Percentiles rank a stretch among this genome's conserved stretches.
These are phyloP conservation scores for Emydocephalus ijimae DNA, from an alignment of 2,113 vertebrate species.

Conservation along the genomic window DNA sequence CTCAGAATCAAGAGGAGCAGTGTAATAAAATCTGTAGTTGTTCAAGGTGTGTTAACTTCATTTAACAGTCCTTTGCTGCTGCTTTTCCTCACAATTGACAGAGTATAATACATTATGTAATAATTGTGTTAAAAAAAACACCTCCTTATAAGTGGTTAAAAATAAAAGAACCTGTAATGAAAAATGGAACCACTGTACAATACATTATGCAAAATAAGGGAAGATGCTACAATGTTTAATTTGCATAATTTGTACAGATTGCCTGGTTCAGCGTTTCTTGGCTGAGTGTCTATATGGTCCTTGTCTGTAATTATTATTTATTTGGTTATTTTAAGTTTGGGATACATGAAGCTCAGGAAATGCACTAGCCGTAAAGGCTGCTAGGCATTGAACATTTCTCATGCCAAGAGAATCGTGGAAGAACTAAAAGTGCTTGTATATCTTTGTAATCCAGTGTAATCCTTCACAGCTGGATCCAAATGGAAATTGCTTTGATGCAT, in stretches of 20 bases:
- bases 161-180: not conserved
- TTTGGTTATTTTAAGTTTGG: not conserved
- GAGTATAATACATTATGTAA: not conserved
- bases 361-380: not conserved
- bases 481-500: not conserved
- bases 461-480: not conserved
- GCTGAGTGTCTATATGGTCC: not conserved
- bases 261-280: not conserved
- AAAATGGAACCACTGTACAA: not conserved
- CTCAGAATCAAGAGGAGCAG: not conserved
- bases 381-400: not conserved
- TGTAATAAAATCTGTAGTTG: not conserved
- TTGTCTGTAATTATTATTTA: not conserved
- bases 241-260: not conserved
- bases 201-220: not conserved
- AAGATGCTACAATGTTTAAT: not conserved
- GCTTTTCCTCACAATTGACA: not conserved
- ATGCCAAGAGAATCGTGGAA: not conserved
- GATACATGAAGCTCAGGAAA: not conserved
- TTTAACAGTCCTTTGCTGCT: not conserved
- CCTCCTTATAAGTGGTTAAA: not conserved
- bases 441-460: not conserved
- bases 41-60: not conserved
- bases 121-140: not conserved
- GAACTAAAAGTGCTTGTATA: not conserved